Conservation (phyloP, 2,888 invertebrate genomes). For the Palloptera scutellata region DNA sequence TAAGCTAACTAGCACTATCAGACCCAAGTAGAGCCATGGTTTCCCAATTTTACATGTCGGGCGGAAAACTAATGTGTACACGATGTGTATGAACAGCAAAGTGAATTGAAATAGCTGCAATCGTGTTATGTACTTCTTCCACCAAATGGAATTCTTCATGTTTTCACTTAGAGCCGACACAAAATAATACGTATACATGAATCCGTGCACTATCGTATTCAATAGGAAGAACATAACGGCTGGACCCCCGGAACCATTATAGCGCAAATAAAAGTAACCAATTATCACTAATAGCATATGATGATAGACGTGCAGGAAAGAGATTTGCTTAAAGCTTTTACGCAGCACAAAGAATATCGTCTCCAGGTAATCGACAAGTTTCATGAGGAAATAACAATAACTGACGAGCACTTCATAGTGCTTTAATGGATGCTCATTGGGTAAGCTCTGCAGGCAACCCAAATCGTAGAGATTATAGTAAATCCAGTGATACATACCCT, state of each 20-base stretch:
- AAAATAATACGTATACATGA: conserved; percentile 84
- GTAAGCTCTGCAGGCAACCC: background rate
- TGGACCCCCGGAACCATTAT: conserved; percentile 70
- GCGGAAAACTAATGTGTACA: background rate
- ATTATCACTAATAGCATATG: conserved; percentile 46
- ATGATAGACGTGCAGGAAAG: conserved; percentile 24
- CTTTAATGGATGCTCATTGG: background rate
- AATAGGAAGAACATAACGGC: conserved; percentile 71
- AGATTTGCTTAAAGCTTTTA: conserved; percentile 19
- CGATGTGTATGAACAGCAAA: background rate
- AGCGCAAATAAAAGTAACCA: conserved; percentile 70
- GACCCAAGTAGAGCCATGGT: background rate
- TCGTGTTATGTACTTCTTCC: conserved; percentile 83
- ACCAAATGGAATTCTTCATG: conserved; percentile 75
- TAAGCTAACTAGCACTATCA: background rate
- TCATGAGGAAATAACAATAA: background rate
- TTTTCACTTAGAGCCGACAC: conserved; percentile 74
- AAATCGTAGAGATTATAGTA: background rate
- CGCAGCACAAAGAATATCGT: conserved; percentile 6
- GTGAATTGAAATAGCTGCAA: conserved; percentile 71
- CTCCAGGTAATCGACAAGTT: background rate
- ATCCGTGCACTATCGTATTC: conserved; percentile 76
- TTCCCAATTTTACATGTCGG: background rate
- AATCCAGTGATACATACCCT: too few relatives aligned
- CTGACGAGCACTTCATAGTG: background rate